A percentile compares a stretch with the other conserved stretches of the same genome.
These are phyloP conservation scores for Pachycephala philippinensis DNA, from an alignment of 2,113 vertebrate species.

Conservation along the genomic window DNA sequence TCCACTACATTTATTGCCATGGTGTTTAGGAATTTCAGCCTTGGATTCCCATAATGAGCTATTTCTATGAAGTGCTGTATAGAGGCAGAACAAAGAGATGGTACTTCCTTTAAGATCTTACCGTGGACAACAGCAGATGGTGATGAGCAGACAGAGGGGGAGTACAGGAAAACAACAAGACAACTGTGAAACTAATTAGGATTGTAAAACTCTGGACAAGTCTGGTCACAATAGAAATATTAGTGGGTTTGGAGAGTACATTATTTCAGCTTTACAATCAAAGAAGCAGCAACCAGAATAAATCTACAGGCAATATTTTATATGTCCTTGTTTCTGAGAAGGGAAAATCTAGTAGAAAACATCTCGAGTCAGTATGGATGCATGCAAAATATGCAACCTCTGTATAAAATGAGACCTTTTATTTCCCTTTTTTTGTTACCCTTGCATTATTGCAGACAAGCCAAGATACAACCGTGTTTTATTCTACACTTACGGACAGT, in stretches of 20 bases:
- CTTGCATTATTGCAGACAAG: not conserved
- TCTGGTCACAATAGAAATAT: slow-evolving; percentile 58
- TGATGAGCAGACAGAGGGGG: slow-evolving; percentile 59
- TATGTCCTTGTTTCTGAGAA: not conserved
- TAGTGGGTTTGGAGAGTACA: slow-evolving; percentile 21
- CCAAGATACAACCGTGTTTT: not conserved
- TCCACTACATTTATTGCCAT: slow-evolving; percentile 44
- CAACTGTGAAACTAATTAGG: slow-evolving; percentile 68
- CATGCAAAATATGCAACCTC: not conserved
- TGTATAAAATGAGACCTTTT: not conserved
- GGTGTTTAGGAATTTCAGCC: slow-evolving; percentile 53
- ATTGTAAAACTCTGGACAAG: slow-evolving; percentile 63
- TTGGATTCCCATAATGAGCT: slow-evolving; percentile 58
- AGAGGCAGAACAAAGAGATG: slow-evolving; percentile 60
- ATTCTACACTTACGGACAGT: not conserved
- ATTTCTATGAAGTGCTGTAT: slow-evolving; percentile 49
- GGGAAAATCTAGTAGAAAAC: not conserved
- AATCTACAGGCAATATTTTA: not conserved
- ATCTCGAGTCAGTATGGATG: not conserved
- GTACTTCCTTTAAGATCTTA: slow-evolving; percentile 53
- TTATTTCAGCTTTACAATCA: slow-evolving; percentile 35
- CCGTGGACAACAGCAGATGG: slow-evolving; percentile 54
- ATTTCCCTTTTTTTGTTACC: not conserved
- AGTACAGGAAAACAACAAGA: slow-evolving; percentile 61
- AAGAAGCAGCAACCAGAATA: not conserved